Evolutionary conservation across 2,888 invertebrate species (phyloP), one percentile per base, ranked within the genome.

Genomic region (Melanostoma scalare): DNA sequence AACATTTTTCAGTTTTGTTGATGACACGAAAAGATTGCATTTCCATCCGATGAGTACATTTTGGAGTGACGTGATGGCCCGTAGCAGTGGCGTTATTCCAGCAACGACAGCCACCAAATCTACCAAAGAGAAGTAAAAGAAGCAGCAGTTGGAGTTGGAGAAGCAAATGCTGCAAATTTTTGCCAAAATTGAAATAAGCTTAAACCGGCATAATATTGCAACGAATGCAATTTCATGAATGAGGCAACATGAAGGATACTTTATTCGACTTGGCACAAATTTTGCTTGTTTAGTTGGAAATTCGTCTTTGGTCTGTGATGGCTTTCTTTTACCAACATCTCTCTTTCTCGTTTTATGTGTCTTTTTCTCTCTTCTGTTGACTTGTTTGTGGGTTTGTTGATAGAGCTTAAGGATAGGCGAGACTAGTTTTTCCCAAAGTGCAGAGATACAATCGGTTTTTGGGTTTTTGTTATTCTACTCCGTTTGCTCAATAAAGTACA

Each of bases 111-210:
- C 84, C 71, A 74, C 73, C 65, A 67, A 42, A 48, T 50, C 61
- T 46, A 63, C 40, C 20, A 20, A 20, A 79, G 53, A 65, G 68
- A 36, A 33, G 53, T 31, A 2, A 20, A 6, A 3, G 35, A 20
- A 1, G 33, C 48, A n/a, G 4, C 56, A 52, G 33, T 33, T 53
- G 44, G 48, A 31, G 20, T 38, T 38, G 42, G 20, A 56, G 81
- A 52, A 69, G 40, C 68, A 75, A 79, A 79, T 75, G 74, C 65
- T 84, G 74, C 52, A 74, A 69, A 60, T 84, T 84, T 84, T 84
- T 84, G 84, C 84, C 84, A 84, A 84, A 79, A 84, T 79, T 79
- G 84, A 84, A 84, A 84, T 84, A 84, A 84, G 79, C 84, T 84
- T 79, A 79, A 84, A 75, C 84, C 74, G 69, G 67, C 48, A 79